These are phyloP conservation scores for Incurvaria masculella DNA, from an alignment of 2,888 invertebrate genomes.

Conservation along the genomic window DNA sequence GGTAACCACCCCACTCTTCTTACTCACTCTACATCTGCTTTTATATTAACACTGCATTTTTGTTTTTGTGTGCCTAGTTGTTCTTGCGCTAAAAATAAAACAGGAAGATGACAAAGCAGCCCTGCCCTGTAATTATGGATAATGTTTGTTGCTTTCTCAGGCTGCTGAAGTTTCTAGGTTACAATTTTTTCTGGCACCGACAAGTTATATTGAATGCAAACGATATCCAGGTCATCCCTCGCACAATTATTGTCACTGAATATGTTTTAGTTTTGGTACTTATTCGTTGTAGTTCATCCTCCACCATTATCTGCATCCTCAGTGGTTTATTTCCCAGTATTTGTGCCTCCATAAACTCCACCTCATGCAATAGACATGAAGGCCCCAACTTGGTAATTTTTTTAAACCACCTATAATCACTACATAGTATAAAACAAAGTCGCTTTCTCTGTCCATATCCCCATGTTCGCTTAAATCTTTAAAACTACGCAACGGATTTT, in stretches of 20 bases:
- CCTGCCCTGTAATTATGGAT: neutral
- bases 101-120: conserved; percentile 17
- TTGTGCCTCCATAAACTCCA: neutral
- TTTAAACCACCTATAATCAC: too few relatives aligned
- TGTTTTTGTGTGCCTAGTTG: conserved; percentile 27
- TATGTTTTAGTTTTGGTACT: conserved; percentile 1
- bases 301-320: neutral
- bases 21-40: conserved; percentile 53
- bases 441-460: neutral
- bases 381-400: too few relatives aligned
- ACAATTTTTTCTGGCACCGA: neutral
- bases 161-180: neutral
- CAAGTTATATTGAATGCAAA: conserved; percentile 2
- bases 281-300: neutral
- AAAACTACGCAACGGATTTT: too few relatives aligned
- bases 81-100: conserved; percentile 25
- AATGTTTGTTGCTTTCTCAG: neutral
- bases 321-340: neutral
- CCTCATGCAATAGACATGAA: too few relatives aligned
- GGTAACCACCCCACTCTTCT: conserved; percentile 84
- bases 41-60: conserved; percentile 41
- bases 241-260: neutral
- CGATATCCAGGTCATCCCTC: neutral
- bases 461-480: too few relatives aligned
- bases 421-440: too few relatives aligned